Conservation (phyloP, 2,113 vertebrate genomes). For the Nipponia nippon region DNA sequence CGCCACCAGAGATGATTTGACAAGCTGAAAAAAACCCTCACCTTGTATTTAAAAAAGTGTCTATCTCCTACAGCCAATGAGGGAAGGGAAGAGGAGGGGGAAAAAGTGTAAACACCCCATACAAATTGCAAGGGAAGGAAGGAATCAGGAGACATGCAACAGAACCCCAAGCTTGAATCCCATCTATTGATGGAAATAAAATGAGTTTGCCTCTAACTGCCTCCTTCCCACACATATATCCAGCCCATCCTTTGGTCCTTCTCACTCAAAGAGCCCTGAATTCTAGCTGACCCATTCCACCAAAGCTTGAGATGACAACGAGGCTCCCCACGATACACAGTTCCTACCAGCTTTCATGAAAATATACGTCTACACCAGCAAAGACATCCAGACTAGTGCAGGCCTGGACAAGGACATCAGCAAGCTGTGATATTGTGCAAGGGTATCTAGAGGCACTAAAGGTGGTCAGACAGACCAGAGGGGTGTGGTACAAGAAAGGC, state of each 20-base stretch:
- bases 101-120: neutral
- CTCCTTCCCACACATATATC: neutral
- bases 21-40: neutral
- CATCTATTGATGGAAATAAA: neutral
- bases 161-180: neutral
- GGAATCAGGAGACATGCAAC: neutral
- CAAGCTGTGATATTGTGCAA: neutral
- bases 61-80: neutral
- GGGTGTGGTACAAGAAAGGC: neutral
- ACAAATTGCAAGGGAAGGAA: neutral
- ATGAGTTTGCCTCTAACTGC: neutral
- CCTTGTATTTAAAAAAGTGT: slow-evolving; percentile 8
- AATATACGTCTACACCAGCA: neutral
- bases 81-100: neutral
- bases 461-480: neutral
- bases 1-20: neutral
- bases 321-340: neutral
- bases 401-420: neutral
- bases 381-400: neutral
- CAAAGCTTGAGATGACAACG: neutral
- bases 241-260: neutral
- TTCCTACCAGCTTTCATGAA: neutral
- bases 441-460: neutral
- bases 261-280: neutral
- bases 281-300: neutral